phyloP scores from a whole-genome alignment of 2,797 vertebrate genomes.

The Siniperca scherzeri region DNA sequence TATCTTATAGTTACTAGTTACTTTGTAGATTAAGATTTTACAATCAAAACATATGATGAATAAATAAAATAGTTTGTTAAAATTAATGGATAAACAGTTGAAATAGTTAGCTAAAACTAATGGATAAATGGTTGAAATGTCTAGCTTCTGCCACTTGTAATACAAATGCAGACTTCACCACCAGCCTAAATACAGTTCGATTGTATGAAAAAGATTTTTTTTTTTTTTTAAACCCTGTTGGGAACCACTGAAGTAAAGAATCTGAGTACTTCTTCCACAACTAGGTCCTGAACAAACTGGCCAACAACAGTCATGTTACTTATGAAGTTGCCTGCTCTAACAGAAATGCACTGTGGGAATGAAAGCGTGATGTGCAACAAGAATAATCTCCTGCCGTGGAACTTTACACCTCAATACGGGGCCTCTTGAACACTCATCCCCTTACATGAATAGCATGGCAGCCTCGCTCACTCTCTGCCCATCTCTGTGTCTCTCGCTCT shows the following conservation, averaged over 20 bases:
- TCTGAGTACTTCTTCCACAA: neutral
- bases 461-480: conserved; percentile 26
- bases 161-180: neutral
- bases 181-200: neutral
- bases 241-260: neutral
- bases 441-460: conserved; percentile 48
- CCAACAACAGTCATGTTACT: neutral
- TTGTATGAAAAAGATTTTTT: neutral
- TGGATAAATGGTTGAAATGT: neutral
- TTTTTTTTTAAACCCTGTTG: neutral
- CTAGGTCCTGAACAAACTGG: neutral
- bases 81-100: too few species aligned
- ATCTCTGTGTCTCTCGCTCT: conserved; percentile 47
- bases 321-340: neutral
- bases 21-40: neutral
- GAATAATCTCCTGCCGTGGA: conserved; percentile 55
- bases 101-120: neutral
- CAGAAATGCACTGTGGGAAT: conserved; percentile 17
- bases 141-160: neutral
- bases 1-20: neutral
- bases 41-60: too few species aligned
- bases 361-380: conserved; percentile 15
- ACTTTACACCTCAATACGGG: conserved; percentile 57
- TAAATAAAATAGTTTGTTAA: too few species aligned
- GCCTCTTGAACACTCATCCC: conserved; percentile 57